Evolutionary conservation across 2,888 invertebrate species (phyloP).

Genomic region (Apamea sordens): DNA sequence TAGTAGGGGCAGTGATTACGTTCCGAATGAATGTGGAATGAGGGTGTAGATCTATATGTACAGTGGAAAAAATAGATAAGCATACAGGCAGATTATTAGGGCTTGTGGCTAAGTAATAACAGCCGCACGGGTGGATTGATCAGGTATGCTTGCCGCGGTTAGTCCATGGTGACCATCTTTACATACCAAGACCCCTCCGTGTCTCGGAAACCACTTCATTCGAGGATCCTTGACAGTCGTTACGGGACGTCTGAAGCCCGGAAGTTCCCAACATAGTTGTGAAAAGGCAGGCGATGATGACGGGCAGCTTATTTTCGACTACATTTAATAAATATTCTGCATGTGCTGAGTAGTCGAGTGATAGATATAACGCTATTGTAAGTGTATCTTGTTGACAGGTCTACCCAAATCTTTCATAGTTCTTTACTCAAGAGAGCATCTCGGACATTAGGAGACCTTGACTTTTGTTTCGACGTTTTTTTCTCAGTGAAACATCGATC

Average conservation of each 20-base stretch:
- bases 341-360: not conserved
- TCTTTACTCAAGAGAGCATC: not conserved
- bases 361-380: not conserved
- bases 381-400: not conserved
- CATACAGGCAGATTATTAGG: not conserved
- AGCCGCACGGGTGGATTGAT: not conserved
- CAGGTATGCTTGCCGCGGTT: not conserved
- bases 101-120: not conserved
- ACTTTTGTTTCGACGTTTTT: not conserved
- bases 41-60: constrained; percentile 49
- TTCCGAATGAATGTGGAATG: constrained; percentile 73
- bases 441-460: not conserved
- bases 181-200: not conserved
- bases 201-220: not conserved
- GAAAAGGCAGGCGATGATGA: not conserved
- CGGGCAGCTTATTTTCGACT: not conserved
- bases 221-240: not conserved
- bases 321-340: constrained; percentile 7
- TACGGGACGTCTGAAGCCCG: not conserved
- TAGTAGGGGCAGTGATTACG: constrained; percentile 71
- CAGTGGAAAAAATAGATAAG: not conserved
- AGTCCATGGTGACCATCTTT: not conserved
- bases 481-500: not conserved
- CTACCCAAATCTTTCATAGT: not conserved
- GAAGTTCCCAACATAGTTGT: not conserved